Evolutionary conservation across 1,140 invertebrate genomes (phyloP).

Genomic region (Triops cancriformis): DNA sequence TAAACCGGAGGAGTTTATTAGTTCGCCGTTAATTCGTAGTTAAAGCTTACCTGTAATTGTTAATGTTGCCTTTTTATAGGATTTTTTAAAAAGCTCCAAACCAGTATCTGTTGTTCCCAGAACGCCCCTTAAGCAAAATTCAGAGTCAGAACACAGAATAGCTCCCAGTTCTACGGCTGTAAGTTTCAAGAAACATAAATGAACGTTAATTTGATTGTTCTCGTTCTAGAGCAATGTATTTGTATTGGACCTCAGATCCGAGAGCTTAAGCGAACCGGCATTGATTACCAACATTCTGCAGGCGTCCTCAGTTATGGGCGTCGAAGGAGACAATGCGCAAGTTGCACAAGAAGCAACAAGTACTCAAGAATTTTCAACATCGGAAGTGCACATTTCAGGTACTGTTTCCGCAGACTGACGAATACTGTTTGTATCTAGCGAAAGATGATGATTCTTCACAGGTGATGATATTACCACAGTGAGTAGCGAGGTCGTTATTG

Average conservation of each 20-base stretch:
- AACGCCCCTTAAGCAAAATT: neutral
- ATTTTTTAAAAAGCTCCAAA: neutral
- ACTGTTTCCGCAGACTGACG: neutral
- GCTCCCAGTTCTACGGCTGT: neutral
- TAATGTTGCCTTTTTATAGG: neutral
- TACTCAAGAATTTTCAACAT: neutral
- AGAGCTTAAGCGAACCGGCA: constrained; percentile 11
- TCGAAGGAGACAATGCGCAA: neutral
- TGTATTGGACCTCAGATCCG: constrained; percentile 19
- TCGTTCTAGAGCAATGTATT: constrained; percentile 19
- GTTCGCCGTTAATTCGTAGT: no score
- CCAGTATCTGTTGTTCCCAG: neutral
- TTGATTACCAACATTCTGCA: constrained; percentile 17
- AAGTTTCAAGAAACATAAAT: neutral
- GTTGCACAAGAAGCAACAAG: neutral
- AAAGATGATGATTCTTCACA: no score
- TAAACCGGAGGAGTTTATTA: no score
- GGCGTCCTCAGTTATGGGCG: neutral
- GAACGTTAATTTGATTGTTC: neutral
- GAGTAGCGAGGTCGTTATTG: neutral
- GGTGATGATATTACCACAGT: neutral
- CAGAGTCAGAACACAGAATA: neutral
- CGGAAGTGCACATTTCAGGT: constrained; percentile 1
- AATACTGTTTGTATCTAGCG: no score
- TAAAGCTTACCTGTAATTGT: no score